phyloP scores from a whole-genome alignment of 2,797 vertebrate genomes.

The Liasis olivaceus region DNA sequence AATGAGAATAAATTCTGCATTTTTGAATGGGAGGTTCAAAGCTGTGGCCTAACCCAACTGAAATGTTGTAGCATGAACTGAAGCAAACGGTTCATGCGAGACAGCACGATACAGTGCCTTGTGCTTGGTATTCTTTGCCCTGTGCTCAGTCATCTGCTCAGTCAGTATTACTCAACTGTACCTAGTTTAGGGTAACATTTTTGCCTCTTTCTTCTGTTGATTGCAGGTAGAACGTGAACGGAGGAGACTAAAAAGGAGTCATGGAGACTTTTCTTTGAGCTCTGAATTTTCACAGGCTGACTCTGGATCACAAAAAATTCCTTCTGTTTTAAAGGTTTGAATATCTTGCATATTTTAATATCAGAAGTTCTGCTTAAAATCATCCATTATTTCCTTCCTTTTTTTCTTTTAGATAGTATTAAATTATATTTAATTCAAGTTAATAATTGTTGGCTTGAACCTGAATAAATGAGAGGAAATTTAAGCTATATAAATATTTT shows the following conservation, averaged over 20 bases:
- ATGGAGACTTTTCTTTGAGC: background rate
- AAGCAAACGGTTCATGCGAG: background rate
- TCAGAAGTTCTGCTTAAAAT: background rate
- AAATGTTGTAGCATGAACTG: background rate
- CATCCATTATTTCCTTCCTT: background rate
- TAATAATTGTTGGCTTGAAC: background rate
- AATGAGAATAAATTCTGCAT: background rate
- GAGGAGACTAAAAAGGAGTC: constrained; percentile 67
- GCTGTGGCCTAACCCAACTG: background rate
- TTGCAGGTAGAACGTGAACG: constrained; percentile 69
- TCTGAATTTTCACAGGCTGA: constrained; percentile 12
- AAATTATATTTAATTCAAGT: background rate
- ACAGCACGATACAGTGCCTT: background rate
- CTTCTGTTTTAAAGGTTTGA: constrained; percentile 44
- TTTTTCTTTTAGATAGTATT: background rate
- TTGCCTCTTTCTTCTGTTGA: background rate
- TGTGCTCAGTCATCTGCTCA: background rate
- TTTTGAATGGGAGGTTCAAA: background rate
- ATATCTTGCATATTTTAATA: background rate
- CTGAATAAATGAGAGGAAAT: background rate
- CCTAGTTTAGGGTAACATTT: background rate
- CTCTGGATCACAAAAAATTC: background rate
- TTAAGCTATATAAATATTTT: background rate
- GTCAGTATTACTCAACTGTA: background rate
- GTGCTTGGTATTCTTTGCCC: background rate